A percentile compares a stretch with the other conserved stretches of the same genome.
phyloP scores from a whole-genome alignment of 2,888 invertebrate genomes.

The Heterodera filipjevi region DNA sequence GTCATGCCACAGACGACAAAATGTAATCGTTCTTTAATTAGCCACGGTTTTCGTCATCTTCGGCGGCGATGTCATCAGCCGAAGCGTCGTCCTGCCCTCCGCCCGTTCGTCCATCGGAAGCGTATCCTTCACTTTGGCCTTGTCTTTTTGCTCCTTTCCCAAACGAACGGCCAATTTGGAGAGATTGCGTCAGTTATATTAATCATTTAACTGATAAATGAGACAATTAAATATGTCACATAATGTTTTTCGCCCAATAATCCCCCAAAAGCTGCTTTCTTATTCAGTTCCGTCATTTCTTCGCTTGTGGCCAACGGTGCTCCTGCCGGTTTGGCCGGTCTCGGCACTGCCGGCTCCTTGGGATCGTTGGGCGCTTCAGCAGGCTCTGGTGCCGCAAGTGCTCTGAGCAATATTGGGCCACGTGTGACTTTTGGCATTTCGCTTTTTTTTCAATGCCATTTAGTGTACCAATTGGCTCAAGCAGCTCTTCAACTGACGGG shows the following conservation, averaged over 20 bases:
- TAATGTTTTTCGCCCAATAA: neutral
- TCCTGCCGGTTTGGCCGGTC: slow-evolving; percentile 47
- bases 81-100: neutral
- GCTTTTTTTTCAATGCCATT: slow-evolving; percentile 25
- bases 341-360: slow-evolving; percentile 38
- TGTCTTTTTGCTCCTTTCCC: slow-evolving; percentile 24
- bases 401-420: slow-evolving; percentile 51
- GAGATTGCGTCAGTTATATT: slow-evolving; percentile 54
- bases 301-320: slow-evolving; percentile 45
- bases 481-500: slow-evolving; percentile 60
- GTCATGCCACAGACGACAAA: neutral
- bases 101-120: neutral
- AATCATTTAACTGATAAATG: neutral
- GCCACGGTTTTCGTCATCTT: neutral
- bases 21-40: neutral
- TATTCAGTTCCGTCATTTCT: slow-evolving; percentile 38
- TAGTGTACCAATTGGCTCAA: slow-evolving; percentile 62
- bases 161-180: slow-evolving; percentile 52
- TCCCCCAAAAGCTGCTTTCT: neutral
- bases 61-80: neutral
- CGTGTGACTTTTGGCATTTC: slow-evolving; percentile 49
- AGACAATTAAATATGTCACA: neutral
- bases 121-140: slow-evolving; percentile 4
- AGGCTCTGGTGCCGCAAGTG: slow-evolving; percentile 49
- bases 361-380: slow-evolving; percentile 45